Percentiles rank a stretch among this genome's conserved stretches.
phyloP scores from a whole-genome alignment of 2,113 vertebrate species.

The Monarcha castaneiventris region DNA sequence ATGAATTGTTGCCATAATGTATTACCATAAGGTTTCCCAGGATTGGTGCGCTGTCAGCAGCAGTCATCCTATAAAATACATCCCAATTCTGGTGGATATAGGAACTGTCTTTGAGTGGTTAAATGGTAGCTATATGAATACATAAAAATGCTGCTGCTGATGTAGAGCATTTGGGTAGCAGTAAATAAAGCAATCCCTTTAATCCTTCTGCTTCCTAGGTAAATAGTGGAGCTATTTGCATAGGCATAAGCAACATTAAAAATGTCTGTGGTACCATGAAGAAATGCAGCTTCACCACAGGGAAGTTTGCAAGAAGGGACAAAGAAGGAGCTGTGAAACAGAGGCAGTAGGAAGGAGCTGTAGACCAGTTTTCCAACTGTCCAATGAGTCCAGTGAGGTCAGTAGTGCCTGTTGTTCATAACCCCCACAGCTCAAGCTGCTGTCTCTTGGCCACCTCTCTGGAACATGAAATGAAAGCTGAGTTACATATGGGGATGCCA shows the following conservation, averaged over 20 bases:
- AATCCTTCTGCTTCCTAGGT: not conserved
- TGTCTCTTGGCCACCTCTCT: not conserved
- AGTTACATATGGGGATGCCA: not conserved
- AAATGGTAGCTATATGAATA: not conserved
- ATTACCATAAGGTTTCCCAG: not conserved
- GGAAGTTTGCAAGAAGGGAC: not conserved
- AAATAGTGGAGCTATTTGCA: not conserved
- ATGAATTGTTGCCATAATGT: not conserved
- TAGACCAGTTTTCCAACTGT: too few relatives aligned
- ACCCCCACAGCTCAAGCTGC: not conserved
- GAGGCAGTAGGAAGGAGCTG: not conserved
- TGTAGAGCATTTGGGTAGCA: not conserved
- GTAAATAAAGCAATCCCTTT: not conserved
- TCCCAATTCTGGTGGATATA: not conserved
- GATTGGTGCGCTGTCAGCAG: not conserved
- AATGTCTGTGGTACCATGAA: not conserved
- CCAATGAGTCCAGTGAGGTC: fast-evolving
- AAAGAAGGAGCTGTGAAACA: not conserved
- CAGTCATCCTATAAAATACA: conserved; percentile 22
- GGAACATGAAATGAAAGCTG: not conserved
- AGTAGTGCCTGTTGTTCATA: not conserved
- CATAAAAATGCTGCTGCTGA: not conserved
- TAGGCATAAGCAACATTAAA: not conserved
- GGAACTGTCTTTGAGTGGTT: not conserved
- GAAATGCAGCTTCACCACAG: not conserved